A percentile compares a stretch with the other conserved stretches of the same genome.
These are phyloP conservation scores for Drosophila ohnishii DNA, from an alignment of 1,140 invertebrate species.

Conservation along the genomic window DNA sequence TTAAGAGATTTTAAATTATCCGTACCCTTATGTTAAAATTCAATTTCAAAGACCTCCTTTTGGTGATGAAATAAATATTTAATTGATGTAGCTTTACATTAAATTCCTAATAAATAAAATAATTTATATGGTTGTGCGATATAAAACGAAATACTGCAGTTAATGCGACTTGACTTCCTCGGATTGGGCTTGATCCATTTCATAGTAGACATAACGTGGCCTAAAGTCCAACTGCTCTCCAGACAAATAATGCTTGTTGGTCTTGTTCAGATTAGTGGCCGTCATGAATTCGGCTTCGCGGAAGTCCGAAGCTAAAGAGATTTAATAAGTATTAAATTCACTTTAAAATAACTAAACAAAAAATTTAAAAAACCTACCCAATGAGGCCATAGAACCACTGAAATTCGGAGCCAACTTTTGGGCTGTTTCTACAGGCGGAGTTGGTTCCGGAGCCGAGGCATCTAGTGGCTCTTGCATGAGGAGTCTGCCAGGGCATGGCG, in stretches of 20 bases:
- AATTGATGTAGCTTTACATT: background rate
- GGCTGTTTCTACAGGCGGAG: slow-evolving; percentile 27
- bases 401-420: slow-evolving; percentile 21
- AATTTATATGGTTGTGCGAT: slow-evolving; percentile 2
- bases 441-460: slow-evolving; percentile 34
- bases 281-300: slow-evolving; percentile 73
- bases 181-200: slow-evolving; percentile 47
- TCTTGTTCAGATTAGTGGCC: slow-evolving; percentile 69
- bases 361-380: slow-evolving; percentile 41
- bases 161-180: slow-evolving; percentile 34
- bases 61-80: slow-evolving; percentile 16
- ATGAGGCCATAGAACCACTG: slow-evolving; percentile 51
- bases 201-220: slow-evolving; percentile 75
- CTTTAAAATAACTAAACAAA: too few species aligned
- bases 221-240: slow-evolving; percentile 66
- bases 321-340: background rate
- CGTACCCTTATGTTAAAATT: too few species aligned
- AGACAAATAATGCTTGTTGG: slow-evolving; percentile 60
- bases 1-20: too few species aligned
- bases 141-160: background rate
- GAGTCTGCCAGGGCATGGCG: slow-evolving; percentile 27
- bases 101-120: slow-evolving; percentile 2
- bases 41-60: too few species aligned
- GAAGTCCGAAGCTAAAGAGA: slow-evolving; percentile 53
- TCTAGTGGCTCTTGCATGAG: slow-evolving; percentile 12